Percentiles rank a stretch among this genome's conserved stretches.
These are phyloP conservation scores for Calyptommatus sinebrachiatus DNA, from an alignment of 2,113 vertebrate species.

Conservation along the genomic window DNA sequence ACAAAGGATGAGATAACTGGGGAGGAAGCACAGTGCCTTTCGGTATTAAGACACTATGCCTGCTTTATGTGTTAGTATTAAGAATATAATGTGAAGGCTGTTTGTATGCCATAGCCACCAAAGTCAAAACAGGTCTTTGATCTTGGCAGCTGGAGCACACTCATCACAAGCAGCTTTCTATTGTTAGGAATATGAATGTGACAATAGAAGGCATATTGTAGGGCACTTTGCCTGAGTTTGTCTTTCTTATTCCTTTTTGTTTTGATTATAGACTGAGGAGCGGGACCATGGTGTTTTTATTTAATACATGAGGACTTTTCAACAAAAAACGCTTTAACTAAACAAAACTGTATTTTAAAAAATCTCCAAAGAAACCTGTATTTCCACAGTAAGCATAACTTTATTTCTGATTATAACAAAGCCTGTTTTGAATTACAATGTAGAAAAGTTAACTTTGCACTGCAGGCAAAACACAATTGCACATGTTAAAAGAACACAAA, in stretches of 20 bases:
- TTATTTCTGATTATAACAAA: slow-evolving; percentile 31
- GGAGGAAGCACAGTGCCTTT: too few species aligned
- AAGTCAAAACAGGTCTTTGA: too few species aligned
- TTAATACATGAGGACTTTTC: background rate
- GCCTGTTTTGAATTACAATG: slow-evolving; percentile 8
- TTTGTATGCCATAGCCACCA: too few species aligned
- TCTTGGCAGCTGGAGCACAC: too few species aligned
- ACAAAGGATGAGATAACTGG: too few species aligned
- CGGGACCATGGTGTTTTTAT: background rate
- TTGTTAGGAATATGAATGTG: too few species aligned
- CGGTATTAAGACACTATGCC: too few species aligned
- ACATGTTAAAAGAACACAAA: background rate
- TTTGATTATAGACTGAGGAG: background rate
- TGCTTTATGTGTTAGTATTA: too few species aligned
- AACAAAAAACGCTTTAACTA: background rate
- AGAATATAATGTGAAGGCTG: too few species aligned
- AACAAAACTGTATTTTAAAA: background rate
- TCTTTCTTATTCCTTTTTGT: background rate
- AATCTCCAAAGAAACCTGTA: background rate
- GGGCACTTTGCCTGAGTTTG: background rate
- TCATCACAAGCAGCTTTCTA: too few species aligned
- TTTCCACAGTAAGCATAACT: slow-evolving; percentile 7
- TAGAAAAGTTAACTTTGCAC: background rate
- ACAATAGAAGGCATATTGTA: too few species aligned
- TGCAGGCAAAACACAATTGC: background rate